Evolutionary conservation across 2,797 vertebrate species (phyloP), one percentile per base, ranked within the genome.

Genomic region (Pelochelys cantorii): DNA sequence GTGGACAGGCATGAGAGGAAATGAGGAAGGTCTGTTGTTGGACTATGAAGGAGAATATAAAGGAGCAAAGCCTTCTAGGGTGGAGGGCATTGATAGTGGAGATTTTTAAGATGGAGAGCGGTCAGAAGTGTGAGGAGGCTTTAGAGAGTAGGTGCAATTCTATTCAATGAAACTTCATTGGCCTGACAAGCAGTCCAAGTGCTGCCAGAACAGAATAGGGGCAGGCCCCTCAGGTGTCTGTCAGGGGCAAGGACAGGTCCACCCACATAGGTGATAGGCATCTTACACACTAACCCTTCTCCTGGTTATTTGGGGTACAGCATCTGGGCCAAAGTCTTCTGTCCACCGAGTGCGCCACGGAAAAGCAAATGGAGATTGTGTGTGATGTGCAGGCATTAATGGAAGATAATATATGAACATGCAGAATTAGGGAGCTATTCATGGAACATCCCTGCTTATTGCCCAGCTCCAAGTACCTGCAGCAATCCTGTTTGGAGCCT

Each of bases 21-120:
- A 90, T 60, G 29, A 92, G 90, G 60, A 94, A 42, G 82, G 86
- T 90, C 87, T 96, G 84, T 93, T 93, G 84, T 83, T 88, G 86
- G 59, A 87, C 81, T 48, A 90, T 17, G 87, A 96, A 92, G n/a
- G 27, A 0, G 8, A n/a, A 25, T 65, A 81, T 55, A 14, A 52
- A 37, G 77, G 57, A 54, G 59, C 65, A 79, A 62, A 4, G 78
- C 5, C 59, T 34, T 48, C 37, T 23, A 68, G 83, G 93, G 83
- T 31, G 55, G 29, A 79, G 53, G 18, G 55, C 15, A 53, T 6
- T 20, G 31, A 15, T 0, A 4, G 10, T 92, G 88, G 78, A 77
- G 79, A n/a, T 62, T 78, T 86, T 79, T 27, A 89, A 1, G 23
- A 68, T 75, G 77, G 71, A 94, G 75, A 90, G 90, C 48, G 54